phyloP scores from a whole-genome alignment of 2,113 vertebrate species.

The Nesogale talazaci region DNA sequence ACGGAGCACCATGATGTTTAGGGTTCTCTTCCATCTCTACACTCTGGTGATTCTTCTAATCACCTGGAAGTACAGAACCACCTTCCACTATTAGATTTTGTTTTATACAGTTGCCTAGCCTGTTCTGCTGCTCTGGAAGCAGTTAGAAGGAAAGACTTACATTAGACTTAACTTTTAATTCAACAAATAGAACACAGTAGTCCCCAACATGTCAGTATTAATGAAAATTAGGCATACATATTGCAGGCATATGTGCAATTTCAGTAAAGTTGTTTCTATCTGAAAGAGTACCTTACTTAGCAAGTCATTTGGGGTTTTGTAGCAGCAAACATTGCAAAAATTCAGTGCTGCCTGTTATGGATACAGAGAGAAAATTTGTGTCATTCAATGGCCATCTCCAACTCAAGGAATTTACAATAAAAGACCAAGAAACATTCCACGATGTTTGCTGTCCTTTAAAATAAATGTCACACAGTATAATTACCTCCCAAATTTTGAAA shows the following conservation, averaged over 20 bases:
- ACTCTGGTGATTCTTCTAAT: conserved; percentile 10
- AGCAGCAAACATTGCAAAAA: background rate
- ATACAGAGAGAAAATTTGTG: background rate
- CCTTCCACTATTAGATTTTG: background rate
- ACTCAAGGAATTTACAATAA: conserved; percentile 3
- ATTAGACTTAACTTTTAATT: background rate
- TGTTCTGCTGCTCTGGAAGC: background rate
- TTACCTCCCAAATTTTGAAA: background rate
- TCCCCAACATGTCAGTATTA: background rate
- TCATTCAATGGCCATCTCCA: background rate
- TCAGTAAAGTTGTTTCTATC: background rate
- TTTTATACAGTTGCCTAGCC: background rate
- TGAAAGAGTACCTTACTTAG: background rate
- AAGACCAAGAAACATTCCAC: background rate
- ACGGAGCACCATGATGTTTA: background rate
- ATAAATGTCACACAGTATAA: background rate
- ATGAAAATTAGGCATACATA: background rate
- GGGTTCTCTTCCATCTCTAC: background rate
- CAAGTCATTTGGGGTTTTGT: background rate
- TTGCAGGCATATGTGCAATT: background rate
- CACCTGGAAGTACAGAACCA: background rate
- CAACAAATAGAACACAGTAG: background rate
- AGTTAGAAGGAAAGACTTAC: background rate
- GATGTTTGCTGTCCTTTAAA: conserved; percentile 15
- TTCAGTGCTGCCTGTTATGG: background rate